phyloP scores from a whole-genome alignment of 2,113 vertebrate species.

The Ranitomeya variabilis region DNA sequence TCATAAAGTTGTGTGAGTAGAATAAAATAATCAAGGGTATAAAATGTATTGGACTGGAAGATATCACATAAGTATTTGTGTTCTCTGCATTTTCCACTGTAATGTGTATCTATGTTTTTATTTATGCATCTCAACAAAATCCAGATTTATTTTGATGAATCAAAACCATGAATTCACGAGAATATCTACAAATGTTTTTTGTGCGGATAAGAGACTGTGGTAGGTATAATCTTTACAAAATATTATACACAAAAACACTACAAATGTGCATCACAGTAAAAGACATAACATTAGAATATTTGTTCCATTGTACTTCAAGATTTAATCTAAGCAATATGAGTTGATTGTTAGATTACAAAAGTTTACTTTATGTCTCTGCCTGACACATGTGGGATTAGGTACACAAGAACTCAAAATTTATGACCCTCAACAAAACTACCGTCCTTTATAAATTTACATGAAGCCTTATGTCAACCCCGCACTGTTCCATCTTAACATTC shows the following conservation, averaged over 20 bases:
- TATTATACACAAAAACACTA: slow-evolving; percentile 43
- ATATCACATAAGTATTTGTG: slow-evolving; percentile 2
- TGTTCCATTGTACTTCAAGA: slow-evolving; percentile 8
- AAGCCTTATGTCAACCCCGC: slow-evolving; percentile 22
- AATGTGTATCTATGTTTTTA: slow-evolving; percentile 19
- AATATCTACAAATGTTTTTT: slow-evolving; percentile 24
- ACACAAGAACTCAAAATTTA: slow-evolving; percentile 32
- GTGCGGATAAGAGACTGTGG: slow-evolving; percentile 26
- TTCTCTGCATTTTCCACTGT: slow-evolving; percentile 26
- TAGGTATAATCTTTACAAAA: slow-evolving; percentile 44
- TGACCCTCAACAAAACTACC: slow-evolving; percentile 47
- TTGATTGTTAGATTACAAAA: slow-evolving; percentile 17
- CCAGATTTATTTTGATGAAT: slow-evolving; percentile 41
- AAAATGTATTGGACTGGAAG: not conserved
- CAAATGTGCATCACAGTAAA: slow-evolving; percentile 20
- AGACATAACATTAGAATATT: slow-evolving; percentile 24
- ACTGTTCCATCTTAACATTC: slow-evolving; percentile 36
- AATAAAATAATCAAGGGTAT: not conserved
- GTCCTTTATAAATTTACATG: slow-evolving; percentile 44
- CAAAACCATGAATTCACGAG: slow-evolving; percentile 17
- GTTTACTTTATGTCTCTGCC: slow-evolving; percentile 45
- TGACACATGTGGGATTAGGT: slow-evolving; percentile 47
- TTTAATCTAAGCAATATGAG: slow-evolving; percentile 32
- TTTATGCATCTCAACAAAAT: slow-evolving; percentile 45
- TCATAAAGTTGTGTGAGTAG: not conserved